Evolutionary conservation across 1,140 invertebrate species (phyloP).

Genomic region (Asobara japonica): DNA sequence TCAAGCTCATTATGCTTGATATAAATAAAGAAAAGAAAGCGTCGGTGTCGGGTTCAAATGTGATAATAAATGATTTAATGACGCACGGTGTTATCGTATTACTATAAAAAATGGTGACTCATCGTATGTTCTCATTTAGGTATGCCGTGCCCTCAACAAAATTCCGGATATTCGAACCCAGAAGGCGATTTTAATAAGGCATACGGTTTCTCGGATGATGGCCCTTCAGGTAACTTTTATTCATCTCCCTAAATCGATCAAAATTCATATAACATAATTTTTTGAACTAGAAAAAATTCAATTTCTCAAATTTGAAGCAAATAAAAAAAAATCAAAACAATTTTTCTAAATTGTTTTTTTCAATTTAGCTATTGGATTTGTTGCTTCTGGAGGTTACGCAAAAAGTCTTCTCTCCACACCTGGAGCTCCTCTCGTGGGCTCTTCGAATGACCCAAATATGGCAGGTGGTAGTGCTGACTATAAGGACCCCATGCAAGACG

Average conservation of each 20-base stretch:
- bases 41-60: neutral
- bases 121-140: constrained; percentile 14
- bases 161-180: constrained; percentile 50
- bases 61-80: neutral
- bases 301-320: neutral
- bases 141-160: constrained; percentile 43
- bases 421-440: constrained; percentile 32
- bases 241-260: constrained; percentile 24
- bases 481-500: constrained; percentile 69
- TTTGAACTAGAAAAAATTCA: constrained; percentile 13
- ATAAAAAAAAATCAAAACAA: constrained; percentile 19
- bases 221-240: constrained; percentile 30
- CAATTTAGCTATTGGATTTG: constrained; percentile 31
- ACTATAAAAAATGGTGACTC: too few species aligned
- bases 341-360: too few species aligned
- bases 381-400: constrained; percentile 49
- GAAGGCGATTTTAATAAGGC: constrained; percentile 41
- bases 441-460: constrained; percentile 49
- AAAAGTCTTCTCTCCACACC: constrained; percentile 42
- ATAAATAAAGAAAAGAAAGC: neutral
- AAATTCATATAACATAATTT: too few species aligned
- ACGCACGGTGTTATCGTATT: neutral
- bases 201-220: constrained; percentile 43
- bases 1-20: too few species aligned
- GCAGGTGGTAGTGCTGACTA: constrained; percentile 53